A percentile compares a stretch with the other conserved stretches of the same genome.
Conservation (phyloP, 2,888 invertebrate species). For the Metellina segmentata region DNA sequence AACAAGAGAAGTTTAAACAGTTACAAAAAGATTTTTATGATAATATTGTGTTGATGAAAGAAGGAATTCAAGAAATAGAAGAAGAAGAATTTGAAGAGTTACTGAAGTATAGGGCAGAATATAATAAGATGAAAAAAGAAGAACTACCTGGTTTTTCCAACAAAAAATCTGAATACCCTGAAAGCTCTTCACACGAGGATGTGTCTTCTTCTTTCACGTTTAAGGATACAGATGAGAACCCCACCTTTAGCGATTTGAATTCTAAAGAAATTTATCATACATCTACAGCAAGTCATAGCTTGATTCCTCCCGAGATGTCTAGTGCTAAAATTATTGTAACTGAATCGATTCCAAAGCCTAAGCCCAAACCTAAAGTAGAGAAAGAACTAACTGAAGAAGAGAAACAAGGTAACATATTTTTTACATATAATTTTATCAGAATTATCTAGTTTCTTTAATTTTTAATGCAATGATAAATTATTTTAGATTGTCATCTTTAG, state of each 20-base stretch:
- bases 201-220: neutral
- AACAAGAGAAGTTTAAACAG: neutral
- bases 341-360: neutral
- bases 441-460: too few species aligned
- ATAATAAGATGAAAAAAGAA: too few species aligned
- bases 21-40: too few species aligned
- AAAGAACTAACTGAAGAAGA: conserved; percentile 84
- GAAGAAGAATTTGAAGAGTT: too few species aligned
- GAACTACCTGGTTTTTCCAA: too few species aligned
- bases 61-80: too few species aligned
- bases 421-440: conserved; percentile 3
- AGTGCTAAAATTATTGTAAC: neutral
- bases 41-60: too few species aligned
- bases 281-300: conserved; percentile 14
- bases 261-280: conserved; percentile 65
- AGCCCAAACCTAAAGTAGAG: conserved; percentile 23
- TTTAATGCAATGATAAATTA: too few species aligned
- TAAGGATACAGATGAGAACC: conserved; percentile 41
- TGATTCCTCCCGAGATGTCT: conserved; percentile 40
- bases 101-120: too few species aligned
- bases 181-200: too few species aligned
- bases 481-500: too few species aligned
- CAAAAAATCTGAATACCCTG: too few species aligned
- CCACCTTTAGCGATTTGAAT: conserved; percentile 61
- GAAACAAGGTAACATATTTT: conserved; percentile 84